Base-by-base conservation (phyloP, 92 coral and sea anemone species). In the Meandrina meandrites region DNA sequence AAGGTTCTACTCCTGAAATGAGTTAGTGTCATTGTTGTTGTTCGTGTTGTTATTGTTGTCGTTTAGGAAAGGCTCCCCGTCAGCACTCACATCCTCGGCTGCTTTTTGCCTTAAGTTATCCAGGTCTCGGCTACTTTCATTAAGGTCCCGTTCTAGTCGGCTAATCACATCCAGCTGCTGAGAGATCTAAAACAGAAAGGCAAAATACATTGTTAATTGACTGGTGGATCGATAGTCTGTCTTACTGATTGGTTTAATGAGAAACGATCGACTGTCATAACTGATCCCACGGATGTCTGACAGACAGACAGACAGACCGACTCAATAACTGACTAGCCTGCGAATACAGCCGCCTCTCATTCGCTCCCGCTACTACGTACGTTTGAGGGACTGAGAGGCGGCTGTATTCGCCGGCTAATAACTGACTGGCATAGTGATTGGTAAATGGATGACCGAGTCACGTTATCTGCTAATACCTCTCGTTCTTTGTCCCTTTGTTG, bases 1-100 rank as follows among this genome's bases (percentile, higher is more conserved):
- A 13, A 72, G 36, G 45, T 54, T 54, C 57, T 75, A 84, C 30
- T 75, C 87, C 72, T 84, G 87, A 67, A 75, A 75, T 66, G 12
- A 66, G 28, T 24, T 1, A 37, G 1, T 37, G 48, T 73, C 37
- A 30, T 73, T 37, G n/a, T 32, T 35, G 4, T 19, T 71, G 37
- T 16, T 34, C 30, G 22, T 24, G 3, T 60, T 27, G 27, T 60
- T 18, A 30, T 72, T 21, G 31, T 77, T 76, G 76, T 85, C 77
- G 76, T 85, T 85, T 60, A 85, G 62, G 68, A 85, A 62, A 57
- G 57, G 34, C 32, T 78, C 73, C 27, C 81, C 88, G 21, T 56
- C 81, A 35, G 37, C 92, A 94, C 98, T 94, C 96, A 97, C 99
- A 81, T 97, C 99, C 73, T 97, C 95, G 22, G 94, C 92, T n/a